Evolutionary conservation across 2,888 invertebrate species (phyloP), one percentile per base, ranked within the genome.

Genomic region (Zonitis immaculata): DNA sequence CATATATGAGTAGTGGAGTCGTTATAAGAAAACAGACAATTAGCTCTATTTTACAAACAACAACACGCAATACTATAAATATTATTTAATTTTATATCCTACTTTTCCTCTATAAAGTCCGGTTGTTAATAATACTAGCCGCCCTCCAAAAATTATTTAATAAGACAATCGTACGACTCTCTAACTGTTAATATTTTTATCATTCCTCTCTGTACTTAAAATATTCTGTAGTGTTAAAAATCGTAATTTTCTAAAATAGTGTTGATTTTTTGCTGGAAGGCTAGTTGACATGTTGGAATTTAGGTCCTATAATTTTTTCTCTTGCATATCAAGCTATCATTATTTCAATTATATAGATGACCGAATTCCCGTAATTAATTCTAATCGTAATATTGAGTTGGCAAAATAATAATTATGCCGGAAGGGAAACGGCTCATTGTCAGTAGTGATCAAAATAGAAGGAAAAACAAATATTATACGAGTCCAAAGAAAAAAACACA

Each of bases 251-350:
- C 63, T 65, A 66, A 66, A 67, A n/a, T 27, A 66, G 63, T 59
- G 59, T 62, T 28, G 50, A 55, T 57, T 63, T 68, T 63, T 66
- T 63, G 62, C 64, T 56, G 59, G 47, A 30, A 51, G 62, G 61
- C 61, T 56, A 54, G 54, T 55, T 65, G 66, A 69, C 70, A 68
- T 66, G 69, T 66, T 57, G 69, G 69, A 69, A 70, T 71, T 67
- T 65, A 67, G 20, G 22, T 32, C 27, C 30, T 45, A 35, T 28
- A 47, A 49, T 46, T 59, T 35, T 26, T 42, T 12, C 14, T 25
- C 18, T 35, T 35, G n/a, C n/a, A n/a, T n/a, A n/a, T n/a, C 18
- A 39, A 39, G 39, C 39, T 39, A 20, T 39, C 20, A 39, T 39
- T 39, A 39, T 39, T n/a, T 39, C 35, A 35, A 35, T 39, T 39